Evolutionary conservation across 2,113 vertebrate species (phyloP).

Genomic region (Meriones unguiculatus): DNA sequence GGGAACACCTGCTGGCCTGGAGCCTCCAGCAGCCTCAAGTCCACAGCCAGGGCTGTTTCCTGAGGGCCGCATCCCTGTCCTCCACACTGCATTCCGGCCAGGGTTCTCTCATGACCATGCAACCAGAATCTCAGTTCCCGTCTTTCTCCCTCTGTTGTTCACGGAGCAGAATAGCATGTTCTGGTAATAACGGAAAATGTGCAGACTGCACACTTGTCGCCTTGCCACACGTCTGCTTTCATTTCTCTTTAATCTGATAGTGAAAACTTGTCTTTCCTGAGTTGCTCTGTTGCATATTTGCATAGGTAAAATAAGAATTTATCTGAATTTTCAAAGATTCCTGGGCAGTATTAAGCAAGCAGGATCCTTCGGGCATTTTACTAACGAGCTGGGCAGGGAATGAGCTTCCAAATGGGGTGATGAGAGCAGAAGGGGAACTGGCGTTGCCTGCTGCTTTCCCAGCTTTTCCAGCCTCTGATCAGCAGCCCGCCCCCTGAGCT

Average conservation of each 20-base stretch:
- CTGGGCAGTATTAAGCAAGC: neutral
- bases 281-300: neutral
- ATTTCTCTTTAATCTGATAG: conserved; percentile 18
- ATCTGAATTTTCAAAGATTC: neutral
- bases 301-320: neutral
- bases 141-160: neutral
- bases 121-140: neutral
- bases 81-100: neutral
- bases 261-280: conserved; percentile 1
- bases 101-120: neutral
- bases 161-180: neutral
- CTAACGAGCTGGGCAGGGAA: neutral
- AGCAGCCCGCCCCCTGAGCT: neutral
- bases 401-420: neutral
- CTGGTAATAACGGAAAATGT: neutral
- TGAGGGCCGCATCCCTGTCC: neutral
- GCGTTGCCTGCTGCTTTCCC: rapidly evolving
- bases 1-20: neutral
- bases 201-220: neutral
- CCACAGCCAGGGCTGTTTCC: neutral
- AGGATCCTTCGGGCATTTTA: neutral
- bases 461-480: no score
- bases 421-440: neutral
- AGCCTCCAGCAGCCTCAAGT: neutral
- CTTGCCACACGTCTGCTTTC: neutral